A percentile compares a stretch with the other conserved stretches of the same genome.
These are phyloP conservation scores for Drosophila neotestacea DNA, from an alignment of 2,888 invertebrate genomes.

Conservation along the genomic window DNA sequence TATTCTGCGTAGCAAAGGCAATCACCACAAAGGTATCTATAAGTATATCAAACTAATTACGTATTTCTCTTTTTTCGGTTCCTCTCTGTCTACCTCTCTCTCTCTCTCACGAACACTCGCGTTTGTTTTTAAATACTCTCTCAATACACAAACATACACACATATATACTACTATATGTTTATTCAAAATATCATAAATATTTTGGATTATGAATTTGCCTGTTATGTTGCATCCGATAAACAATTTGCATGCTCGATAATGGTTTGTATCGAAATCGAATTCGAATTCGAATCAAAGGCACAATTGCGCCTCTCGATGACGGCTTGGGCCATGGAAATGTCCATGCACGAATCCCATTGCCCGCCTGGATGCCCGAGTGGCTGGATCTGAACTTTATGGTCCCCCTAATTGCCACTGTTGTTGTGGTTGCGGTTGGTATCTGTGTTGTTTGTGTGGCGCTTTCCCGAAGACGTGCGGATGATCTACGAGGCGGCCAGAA, in stretches of 20 bases:
- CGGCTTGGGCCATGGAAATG: constrained; percentile 85
- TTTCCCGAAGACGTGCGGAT: constrained; percentile 92
- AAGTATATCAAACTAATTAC: constrained; percentile 75
- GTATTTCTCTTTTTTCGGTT: constrained; percentile 63
- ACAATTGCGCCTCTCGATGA: constrained; percentile 92
- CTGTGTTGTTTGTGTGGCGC: constrained; percentile 95
- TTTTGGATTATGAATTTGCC: constrained; percentile 45
- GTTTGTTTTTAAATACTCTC: constrained; percentile 21
- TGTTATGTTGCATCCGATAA: constrained; percentile 59
- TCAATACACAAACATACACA: constrained; percentile 19
- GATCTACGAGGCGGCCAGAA: constrained; percentile 93
- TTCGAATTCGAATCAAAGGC: constrained; percentile 86
- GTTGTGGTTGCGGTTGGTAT: constrained; percentile 96
- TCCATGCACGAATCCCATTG: constrained; percentile 86
- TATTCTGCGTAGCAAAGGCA: constrained; percentile 94
- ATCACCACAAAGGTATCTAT: constrained; percentile 93
- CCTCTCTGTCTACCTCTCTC: constrained; percentile 42
- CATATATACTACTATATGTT: constrained; percentile 4
- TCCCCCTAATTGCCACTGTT: constrained; percentile 95
- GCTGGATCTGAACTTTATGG: constrained; percentile 95
- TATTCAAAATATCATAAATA: constrained; percentile 35
- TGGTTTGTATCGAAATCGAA: constrained; percentile 24
- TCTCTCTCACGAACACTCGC: constrained; percentile 49
- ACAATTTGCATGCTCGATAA: constrained; percentile 49
- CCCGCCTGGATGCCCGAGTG: constrained; percentile 93